phyloP scores from a whole-genome alignment of 1,140 invertebrate genomes.

The Pogonomyrmex californicus region DNA sequence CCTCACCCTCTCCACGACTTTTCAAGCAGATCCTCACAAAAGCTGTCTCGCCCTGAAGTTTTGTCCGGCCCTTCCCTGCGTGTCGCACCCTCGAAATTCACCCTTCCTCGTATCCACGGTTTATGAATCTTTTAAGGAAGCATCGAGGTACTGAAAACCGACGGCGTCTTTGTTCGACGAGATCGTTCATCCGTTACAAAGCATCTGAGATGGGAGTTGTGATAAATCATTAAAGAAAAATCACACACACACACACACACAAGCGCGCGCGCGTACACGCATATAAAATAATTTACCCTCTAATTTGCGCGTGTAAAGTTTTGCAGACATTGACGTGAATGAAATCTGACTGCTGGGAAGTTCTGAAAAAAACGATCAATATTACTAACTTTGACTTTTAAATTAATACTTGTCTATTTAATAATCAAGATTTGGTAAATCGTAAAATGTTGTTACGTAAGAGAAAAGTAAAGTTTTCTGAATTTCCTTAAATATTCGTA shows the following conservation, averaged over 20 bases:
- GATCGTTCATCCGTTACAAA: slow-evolving; percentile 40
- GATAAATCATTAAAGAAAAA: slow-evolving; percentile 27
- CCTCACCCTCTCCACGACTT: slow-evolving; percentile 52
- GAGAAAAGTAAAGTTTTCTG: neutral
- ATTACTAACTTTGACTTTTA: neutral
- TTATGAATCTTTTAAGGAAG: slow-evolving; percentile 68
- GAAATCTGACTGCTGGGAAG: neutral
- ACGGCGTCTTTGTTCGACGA: slow-evolving; percentile 29
- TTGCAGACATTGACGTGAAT: neutral
- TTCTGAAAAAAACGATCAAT: neutral
- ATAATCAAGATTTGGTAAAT: slow-evolving; percentile 12
- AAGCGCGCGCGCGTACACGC: neutral
- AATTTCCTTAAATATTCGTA: slow-evolving; percentile 33
- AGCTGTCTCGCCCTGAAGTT: slow-evolving; percentile 68
- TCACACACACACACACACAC: neutral
- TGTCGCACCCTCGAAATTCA: slow-evolving; percentile 27
- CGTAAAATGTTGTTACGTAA: neutral
- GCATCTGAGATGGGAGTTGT: slow-evolving; percentile 12
- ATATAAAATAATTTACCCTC: neutral
- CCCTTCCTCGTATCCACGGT: slow-evolving; percentile 3
- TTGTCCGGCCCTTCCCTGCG: slow-evolving; percentile 44
- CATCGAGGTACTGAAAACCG: slow-evolving; percentile 55
- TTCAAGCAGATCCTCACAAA: slow-evolving; percentile 74
- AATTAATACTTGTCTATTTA: neutral
- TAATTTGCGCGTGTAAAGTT: neutral